Conservation (phyloP, 2,888 invertebrate genomes). For the Tromatobia lineatoria region DNA sequence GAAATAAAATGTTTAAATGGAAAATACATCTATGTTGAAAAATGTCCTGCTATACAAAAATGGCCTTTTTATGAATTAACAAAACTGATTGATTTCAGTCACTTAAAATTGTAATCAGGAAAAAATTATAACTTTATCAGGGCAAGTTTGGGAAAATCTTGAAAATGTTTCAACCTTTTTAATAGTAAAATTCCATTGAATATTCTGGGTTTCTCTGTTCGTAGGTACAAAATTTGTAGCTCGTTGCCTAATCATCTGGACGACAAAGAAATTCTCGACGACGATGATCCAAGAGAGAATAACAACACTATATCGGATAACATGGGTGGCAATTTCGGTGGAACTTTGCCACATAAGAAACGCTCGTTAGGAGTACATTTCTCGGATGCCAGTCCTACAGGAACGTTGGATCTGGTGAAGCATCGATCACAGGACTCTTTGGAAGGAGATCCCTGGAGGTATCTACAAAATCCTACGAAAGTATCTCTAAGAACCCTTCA, state of each 20-base stretch:
- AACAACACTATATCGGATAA: slow-evolving; percentile 86
- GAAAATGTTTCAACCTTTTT: neutral
- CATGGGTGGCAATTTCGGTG: slow-evolving; percentile 81
- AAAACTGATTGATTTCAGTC: too few species aligned
- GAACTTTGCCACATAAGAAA: slow-evolving; percentile 83
- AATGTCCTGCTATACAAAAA: too few species aligned
- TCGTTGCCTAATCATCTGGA: slow-evolving; percentile 91
- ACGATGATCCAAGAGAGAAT: slow-evolving; percentile 86
- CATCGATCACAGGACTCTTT: slow-evolving; percentile 83
- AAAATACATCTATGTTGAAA: too few species aligned
- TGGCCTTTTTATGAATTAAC: too few species aligned
- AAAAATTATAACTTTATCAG: too few species aligned
- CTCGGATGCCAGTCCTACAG: slow-evolving; percentile 79
- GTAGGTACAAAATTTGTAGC: slow-evolving; percentile 86
- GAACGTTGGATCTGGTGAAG: slow-evolving; percentile 80
- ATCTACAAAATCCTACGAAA: slow-evolving; percentile 41
- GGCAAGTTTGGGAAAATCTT: too few species aligned
- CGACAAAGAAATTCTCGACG: slow-evolving; percentile 86
- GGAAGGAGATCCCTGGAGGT: slow-evolving; percentile 84
- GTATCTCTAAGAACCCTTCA: neutral
- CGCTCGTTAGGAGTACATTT: slow-evolving; percentile 80
- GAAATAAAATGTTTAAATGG: too few species aligned
- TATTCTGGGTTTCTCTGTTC: slow-evolving; percentile 7
- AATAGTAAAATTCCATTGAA: neutral
- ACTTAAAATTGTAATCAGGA: too few species aligned